These are phyloP conservation scores for Venusia cambrica DNA, from an alignment of 2,888 invertebrate species.

Conservation along the genomic window DNA sequence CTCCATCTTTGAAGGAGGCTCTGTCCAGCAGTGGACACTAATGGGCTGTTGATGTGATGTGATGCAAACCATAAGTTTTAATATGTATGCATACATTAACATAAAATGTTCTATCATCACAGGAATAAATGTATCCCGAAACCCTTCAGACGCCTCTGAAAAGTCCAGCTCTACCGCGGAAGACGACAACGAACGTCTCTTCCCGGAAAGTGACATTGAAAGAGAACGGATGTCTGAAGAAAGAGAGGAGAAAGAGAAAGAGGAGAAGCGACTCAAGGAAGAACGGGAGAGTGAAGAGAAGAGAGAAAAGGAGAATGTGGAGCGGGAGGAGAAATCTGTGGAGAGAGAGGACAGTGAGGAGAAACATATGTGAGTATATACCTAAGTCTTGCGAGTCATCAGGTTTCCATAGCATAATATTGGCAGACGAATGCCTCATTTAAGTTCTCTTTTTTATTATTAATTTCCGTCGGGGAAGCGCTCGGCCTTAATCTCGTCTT, in stretches of 20 bases:
- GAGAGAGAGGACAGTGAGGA: conserved; percentile 30
- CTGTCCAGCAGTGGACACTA: no score
- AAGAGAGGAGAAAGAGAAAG: conserved; percentile 34
- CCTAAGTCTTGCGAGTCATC: no score
- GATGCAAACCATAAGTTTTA: no score
- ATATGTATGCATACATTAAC: no score
- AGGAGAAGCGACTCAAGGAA: conserved; percentile 38
- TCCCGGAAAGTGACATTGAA: conserved; percentile 16
- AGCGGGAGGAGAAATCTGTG: no score
- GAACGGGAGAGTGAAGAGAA: conserved; percentile 31
- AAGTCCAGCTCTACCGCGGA: conserved; percentile 36
- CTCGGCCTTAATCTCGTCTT: no score
- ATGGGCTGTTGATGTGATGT: no score
- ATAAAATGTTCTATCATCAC: background rate
- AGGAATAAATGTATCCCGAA: conserved; percentile 69
- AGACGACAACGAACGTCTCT: conserved; percentile 38
- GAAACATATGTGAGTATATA: conserved; percentile 46
- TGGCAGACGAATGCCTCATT: no score
- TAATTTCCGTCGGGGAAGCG: no score
- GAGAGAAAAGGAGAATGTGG: conserved; percentile 35
- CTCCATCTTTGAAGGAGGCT: no score
- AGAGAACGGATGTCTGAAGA: conserved; percentile 28
- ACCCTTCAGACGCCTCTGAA: conserved; percentile 69
- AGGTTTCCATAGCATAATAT: no score
- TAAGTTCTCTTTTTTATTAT: no score